A percentile compares a stretch with the other conserved stretches of the same genome.
Conservation (phyloP, 2,888 invertebrate species). For the Trissoscelio sp. region DNA sequence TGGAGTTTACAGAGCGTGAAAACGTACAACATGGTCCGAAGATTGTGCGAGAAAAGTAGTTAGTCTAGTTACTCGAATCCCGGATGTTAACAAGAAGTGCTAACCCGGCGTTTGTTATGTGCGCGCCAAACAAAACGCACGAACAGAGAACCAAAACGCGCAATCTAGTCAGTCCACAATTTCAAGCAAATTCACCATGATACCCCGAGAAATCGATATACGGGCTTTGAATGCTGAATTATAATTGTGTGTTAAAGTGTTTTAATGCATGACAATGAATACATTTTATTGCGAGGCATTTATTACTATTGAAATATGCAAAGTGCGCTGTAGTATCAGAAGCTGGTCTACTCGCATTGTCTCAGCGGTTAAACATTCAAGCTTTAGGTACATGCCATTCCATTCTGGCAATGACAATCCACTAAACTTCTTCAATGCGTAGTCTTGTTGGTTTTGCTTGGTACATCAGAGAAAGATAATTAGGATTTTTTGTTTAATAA, state of each 20-base stretch:
- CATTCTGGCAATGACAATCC: slow-evolving; percentile 38
- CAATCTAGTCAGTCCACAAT: slow-evolving; percentile 12
- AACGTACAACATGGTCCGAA: slow-evolving; percentile 59
- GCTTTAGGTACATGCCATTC: slow-evolving; percentile 21
- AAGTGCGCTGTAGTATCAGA: slow-evolving; percentile 20
- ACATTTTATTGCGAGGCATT: slow-evolving; percentile 42
- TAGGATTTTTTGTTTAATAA: too few relatives aligned
- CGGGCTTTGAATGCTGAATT: slow-evolving; percentile 3
- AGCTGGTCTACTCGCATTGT: slow-evolving; percentile 32
- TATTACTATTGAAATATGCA: slow-evolving; percentile 61
- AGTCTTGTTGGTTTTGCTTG: not conserved
- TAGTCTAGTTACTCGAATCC: slow-evolving; percentile 61
- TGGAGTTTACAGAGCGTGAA: slow-evolving; percentile 67
- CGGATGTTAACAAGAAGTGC: slow-evolving; percentile 60
- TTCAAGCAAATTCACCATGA: not conserved
- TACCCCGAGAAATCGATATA: slow-evolving; percentile 15
- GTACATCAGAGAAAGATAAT: not conserved
- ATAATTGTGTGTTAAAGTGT: slow-evolving; percentile 48
- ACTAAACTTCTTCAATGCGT: slow-evolving; percentile 21
- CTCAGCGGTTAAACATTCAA: slow-evolving; percentile 28
- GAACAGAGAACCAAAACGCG: not conserved
- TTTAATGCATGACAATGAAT: slow-evolving; percentile 58
- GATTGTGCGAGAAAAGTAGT: slow-evolving; percentile 64
- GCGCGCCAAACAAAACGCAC: slow-evolving; percentile 3
- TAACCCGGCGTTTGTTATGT: slow-evolving; percentile 33